phyloP scores from a whole-genome alignment of 2,113 vertebrate species.

The Condylura cristata region DNA sequence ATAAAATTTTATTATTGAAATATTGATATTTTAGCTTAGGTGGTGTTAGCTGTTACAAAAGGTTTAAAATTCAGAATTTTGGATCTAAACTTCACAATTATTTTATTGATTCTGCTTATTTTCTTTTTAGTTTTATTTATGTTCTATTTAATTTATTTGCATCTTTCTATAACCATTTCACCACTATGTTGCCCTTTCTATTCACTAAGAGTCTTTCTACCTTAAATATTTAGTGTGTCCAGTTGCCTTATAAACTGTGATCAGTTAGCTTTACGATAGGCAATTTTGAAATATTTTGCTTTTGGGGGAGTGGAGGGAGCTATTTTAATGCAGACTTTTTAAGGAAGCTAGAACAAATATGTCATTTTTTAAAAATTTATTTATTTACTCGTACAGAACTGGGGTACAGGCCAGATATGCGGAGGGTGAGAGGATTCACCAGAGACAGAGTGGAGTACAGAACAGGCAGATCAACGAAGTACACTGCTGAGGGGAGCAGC shows the following conservation, averaged over 20 bases:
- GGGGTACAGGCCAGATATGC: too few species aligned
- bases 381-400: too few species aligned
- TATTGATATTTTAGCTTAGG: neutral
- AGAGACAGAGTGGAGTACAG: too few species aligned
- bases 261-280: neutral
- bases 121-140: neutral
- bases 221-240: neutral
- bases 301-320: too few species aligned
- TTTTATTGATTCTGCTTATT: neutral
- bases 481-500: too few species aligned
- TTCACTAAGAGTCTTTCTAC: neutral
- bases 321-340: too few species aligned
- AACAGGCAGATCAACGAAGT: too few species aligned
- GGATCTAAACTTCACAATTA: neutral
- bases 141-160: neutral
- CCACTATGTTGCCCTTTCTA: neutral
- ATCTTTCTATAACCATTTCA: neutral
- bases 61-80: neutral
- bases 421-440: too few species aligned
- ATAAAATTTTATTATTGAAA: neutral
- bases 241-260: neutral
- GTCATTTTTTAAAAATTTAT: too few species aligned
- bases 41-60: neutral
- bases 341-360: too few species aligned
- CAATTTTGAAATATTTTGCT: neutral